These are phyloP conservation scores for Hoplodrina blanda DNA, from an alignment of 2,888 invertebrate species.

Conservation along the genomic window DNA sequence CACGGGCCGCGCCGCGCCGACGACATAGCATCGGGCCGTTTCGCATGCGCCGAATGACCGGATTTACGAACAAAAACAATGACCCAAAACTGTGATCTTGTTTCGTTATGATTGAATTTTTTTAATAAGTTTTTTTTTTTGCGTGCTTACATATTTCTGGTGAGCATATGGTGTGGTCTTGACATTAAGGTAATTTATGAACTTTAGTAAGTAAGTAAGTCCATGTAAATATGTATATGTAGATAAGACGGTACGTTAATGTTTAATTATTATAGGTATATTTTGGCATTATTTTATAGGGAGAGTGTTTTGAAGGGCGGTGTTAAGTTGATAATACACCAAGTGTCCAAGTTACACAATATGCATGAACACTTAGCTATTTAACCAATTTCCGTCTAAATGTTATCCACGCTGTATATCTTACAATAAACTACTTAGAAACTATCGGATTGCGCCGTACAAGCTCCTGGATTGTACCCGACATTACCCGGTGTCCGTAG, in stretches of 20 bases:
- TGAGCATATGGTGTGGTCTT: constrained; percentile 51
- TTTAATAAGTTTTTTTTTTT: constrained; percentile 33
- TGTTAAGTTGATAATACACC: background rate
- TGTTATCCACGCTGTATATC: too few relatives aligned
- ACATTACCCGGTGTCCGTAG: background rate
- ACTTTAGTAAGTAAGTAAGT: constrained; percentile 25
- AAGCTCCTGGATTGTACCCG: too few relatives aligned
- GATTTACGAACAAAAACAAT: constrained; percentile 77
- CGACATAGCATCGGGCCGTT: constrained; percentile 83
- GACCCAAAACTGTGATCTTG: constrained; percentile 65
- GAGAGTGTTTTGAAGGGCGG: background rate
- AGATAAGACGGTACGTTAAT: constrained; percentile 20
- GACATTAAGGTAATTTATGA: constrained; percentile 51
- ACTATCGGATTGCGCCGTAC: background rate
- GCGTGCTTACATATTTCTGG: constrained; percentile 6
- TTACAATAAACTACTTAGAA: background rate
- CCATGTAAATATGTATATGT: constrained; percentile 20
- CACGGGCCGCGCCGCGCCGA: constrained; percentile 71
- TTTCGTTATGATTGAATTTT: constrained; percentile 58
- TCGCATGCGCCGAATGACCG: constrained; percentile 79
- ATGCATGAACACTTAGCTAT: too few relatives aligned
- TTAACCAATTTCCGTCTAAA: too few relatives aligned
- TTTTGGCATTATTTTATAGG: background rate
- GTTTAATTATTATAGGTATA: background rate
- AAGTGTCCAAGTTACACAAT: background rate